A percentile compares a stretch with the other conserved stretches of the same genome.
These are phyloP conservation scores for Drosophila truncata DNA, from an alignment of 1,140 invertebrate genomes.

Conservation along the genomic window DNA sequence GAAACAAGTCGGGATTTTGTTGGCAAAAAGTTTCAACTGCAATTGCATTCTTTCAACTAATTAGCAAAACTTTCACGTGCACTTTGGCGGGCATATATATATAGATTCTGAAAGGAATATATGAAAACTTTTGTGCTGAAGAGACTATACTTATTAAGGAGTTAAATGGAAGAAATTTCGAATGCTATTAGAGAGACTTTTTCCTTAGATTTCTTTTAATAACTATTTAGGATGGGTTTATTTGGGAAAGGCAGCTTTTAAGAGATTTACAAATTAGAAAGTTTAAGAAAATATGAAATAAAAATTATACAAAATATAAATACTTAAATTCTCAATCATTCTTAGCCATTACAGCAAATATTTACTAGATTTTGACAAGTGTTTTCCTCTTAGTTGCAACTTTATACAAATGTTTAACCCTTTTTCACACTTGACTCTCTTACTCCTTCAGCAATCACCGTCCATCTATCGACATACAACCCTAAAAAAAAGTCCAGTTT, in stretches of 20 bases:
- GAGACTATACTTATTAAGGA: not conserved
- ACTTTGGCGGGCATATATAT: not conserved
- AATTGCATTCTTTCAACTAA: slow-evolving; percentile 40
- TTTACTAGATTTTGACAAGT: not conserved
- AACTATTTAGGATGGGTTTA: not conserved
- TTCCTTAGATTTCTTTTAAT: not conserved
- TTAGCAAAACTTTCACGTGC: slow-evolving; percentile 34
- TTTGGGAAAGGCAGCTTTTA: not conserved
- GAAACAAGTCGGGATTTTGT: slow-evolving; percentile 6
- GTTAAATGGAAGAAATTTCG: not conserved
- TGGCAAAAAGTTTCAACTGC: slow-evolving; percentile 38
- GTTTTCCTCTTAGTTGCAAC: not conserved
- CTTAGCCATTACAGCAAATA: not conserved
- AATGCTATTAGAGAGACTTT: not conserved
- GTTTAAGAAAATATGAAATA: not conserved
- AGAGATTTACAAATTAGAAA: not conserved
- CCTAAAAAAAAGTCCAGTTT: not conserved
- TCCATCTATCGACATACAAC: slow-evolving; percentile 4
- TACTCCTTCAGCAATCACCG: not conserved
- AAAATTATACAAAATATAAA: too few relatives aligned
- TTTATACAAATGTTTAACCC: not conserved
- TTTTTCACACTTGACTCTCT: not conserved
- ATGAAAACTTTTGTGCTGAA: not conserved
- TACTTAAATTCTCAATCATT: not conserved
- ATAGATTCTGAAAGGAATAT: slow-evolving; percentile 5